Percentiles rank a stretch among this genome's conserved stretches.
phyloP scores from a whole-genome alignment of 2,888 invertebrate genomes.

The Ariolimax columbianus region DNA sequence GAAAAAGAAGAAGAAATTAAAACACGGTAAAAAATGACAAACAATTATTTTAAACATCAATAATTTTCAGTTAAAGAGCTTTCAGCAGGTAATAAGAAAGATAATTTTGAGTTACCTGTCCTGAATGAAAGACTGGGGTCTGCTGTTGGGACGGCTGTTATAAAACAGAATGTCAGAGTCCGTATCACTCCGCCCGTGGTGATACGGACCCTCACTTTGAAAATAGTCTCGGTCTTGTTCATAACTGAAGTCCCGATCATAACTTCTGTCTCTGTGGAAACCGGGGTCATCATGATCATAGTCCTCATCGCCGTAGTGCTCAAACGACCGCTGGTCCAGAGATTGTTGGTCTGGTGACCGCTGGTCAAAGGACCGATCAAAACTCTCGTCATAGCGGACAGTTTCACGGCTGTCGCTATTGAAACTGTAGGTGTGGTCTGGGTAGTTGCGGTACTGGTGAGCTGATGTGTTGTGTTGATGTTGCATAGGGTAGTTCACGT shows the following conservation, averaged over 20 bases:
- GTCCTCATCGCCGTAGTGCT: conserved; percentile 47
- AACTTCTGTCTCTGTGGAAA: conserved; percentile 41
- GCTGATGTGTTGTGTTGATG: conserved; percentile 92
- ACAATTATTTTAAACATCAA: no score
- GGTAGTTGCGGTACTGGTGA: conserved; percentile 83
- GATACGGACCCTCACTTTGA: conserved; percentile 60
- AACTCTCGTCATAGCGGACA: conserved; percentile 57
- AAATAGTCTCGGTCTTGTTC: conserved; percentile 63
- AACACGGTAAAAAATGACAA: no score
- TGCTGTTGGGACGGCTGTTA: conserved; percentile 89
- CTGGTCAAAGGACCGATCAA: conserved; percentile 60
- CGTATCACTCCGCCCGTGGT: conserved; percentile 75
- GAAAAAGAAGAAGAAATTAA: no score
- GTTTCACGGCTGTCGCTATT: conserved; percentile 82
- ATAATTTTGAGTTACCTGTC: conserved; percentile 61
- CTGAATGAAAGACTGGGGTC: conserved; percentile 68
- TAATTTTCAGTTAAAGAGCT: no score
- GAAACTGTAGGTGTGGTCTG: conserved; percentile 62
- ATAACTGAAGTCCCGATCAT: conserved; percentile 59
- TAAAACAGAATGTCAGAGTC: conserved; percentile 85
- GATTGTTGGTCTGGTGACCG: conserved; percentile 41
- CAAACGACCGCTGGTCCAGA: conserved; percentile 46
- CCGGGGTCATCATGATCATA: conserved; percentile 32
- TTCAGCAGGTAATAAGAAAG: neutral
- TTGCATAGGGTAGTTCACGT: conserved; percentile 90